These are phyloP conservation scores for Oryzias woworae DNA, from an alignment of 2,113 vertebrate genomes.

Conservation along the genomic window DNA sequence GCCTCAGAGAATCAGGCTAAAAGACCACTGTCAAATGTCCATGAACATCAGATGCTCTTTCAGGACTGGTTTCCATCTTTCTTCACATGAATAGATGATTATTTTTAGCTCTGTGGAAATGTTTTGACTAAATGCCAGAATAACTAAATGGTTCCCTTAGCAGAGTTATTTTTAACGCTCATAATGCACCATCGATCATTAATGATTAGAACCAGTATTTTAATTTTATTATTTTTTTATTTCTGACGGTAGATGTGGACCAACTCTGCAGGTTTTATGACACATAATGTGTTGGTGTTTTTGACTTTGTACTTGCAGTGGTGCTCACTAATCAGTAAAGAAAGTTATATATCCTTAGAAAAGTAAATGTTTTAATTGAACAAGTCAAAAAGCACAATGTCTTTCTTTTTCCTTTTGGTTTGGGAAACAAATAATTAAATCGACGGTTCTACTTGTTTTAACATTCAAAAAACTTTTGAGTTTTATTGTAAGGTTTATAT, in stretches of 20 bases:
- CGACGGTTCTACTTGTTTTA: too few relatives aligned
- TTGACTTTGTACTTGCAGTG: not conserved
- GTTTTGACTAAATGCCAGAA: too few relatives aligned
- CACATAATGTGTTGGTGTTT: not conserved
- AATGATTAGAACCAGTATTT: too few relatives aligned
- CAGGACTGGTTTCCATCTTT: not conserved
- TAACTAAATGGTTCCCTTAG: too few relatives aligned
- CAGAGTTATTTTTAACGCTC: too few relatives aligned
- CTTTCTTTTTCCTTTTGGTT: too few relatives aligned
- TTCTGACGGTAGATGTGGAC: slow-evolving; percentile 4
- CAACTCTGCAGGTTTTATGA: not conserved
- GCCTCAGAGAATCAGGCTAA: slow-evolving; percentile 2
- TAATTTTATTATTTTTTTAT: not conserved
- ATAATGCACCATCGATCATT: too few relatives aligned
- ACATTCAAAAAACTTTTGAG: too few relatives aligned
- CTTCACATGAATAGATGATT: too few relatives aligned
- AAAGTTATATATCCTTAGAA: not conserved
- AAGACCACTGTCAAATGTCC: slow-evolving; percentile 26
- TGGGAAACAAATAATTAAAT: too few relatives aligned
- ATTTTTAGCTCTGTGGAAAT: too few relatives aligned
- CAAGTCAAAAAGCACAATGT: not conserved
- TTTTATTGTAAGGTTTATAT: too few relatives aligned
- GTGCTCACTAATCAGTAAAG: not conserved
- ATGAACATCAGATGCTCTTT: slow-evolving; percentile 30
- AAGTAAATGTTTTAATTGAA: not conserved